Evolutionary conservation across 2,113 vertebrate species (phyloP).

Genomic region (Dryoscopus gambensis): DNA sequence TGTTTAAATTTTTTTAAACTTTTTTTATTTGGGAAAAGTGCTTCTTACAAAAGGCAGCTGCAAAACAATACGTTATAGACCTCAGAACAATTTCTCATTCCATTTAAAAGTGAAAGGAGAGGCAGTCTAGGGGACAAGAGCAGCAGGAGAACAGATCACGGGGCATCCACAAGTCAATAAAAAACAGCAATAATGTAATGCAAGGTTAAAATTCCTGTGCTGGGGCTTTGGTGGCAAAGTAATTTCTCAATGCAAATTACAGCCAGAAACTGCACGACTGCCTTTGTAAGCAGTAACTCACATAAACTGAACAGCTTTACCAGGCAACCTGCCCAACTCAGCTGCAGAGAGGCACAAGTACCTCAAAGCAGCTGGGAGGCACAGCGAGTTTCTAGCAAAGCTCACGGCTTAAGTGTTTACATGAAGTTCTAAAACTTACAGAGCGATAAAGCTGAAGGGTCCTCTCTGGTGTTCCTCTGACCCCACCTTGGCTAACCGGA

Average conservation of each 20-base stretch:
- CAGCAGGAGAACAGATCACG: conserved; percentile 62
- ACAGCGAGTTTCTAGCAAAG: conserved; percentile 26
- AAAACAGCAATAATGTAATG: conserved; percentile 65
- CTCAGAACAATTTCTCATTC: conserved; percentile 74
- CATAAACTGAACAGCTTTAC: conserved; percentile 31
- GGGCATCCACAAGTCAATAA: conserved; percentile 69
- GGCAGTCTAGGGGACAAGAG: conserved; percentile 63
- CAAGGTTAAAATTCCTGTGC: conserved; percentile 64
- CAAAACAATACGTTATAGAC: conserved; percentile 76
- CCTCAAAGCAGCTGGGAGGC: not conserved
- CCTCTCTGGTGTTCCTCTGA: conserved; percentile 31
- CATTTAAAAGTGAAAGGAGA: conserved; percentile 71
- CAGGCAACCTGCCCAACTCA: conserved; percentile 15
- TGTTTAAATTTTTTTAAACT: not conserved
- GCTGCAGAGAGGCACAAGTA: not conserved
- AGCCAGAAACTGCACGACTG: conserved; percentile 50
- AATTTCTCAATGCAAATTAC: conserved; percentile 49
- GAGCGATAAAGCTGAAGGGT: conserved; percentile 36
- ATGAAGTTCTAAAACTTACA: conserved; percentile 33
- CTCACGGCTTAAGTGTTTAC: conserved; percentile 33
- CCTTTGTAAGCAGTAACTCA: conserved; percentile 53
- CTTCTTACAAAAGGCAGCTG: conserved; percentile 84
- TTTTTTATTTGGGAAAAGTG: conserved; percentile 84
- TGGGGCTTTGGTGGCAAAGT: conserved; percentile 46
- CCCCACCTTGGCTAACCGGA: conserved; percentile 30